Conservation (phyloP, 2,797 vertebrate species). For the Siniperca undulata region DNA sequence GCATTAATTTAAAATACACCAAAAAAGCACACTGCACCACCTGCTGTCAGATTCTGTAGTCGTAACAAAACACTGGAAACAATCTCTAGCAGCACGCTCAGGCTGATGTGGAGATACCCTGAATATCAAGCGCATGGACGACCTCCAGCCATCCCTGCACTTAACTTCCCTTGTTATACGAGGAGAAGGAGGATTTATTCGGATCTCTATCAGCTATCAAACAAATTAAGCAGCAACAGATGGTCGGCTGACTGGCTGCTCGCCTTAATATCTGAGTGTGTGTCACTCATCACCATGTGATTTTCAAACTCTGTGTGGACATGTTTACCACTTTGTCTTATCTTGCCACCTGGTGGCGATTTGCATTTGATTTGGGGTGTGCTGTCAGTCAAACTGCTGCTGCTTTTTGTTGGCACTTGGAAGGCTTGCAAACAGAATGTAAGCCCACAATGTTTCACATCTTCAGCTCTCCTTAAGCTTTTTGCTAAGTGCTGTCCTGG, state of each 20-base stretch:
- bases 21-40: constrained; percentile 11
- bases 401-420: constrained; percentile 37
- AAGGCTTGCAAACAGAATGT: constrained; percentile 40
- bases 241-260: constrained; percentile 28
- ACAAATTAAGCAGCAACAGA: constrained; percentile 48
- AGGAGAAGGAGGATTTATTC: constrained; percentile 47
- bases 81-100: constrained; percentile 12
- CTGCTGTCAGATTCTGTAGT: constrained; percentile 28
- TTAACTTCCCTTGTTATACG: constrained; percentile 19
- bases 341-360: constrained; percentile 26
- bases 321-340: constrained; percentile 50
- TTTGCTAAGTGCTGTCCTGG: constrained; percentile 40
- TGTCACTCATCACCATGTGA: constrained; percentile 33
- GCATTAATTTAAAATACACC: neutral
- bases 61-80: constrained; percentile 24
- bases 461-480: constrained; percentile 37
- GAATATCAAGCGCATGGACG: constrained; percentile 33
- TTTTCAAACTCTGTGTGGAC: constrained; percentile 45
- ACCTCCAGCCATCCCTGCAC: constrained; percentile 47
- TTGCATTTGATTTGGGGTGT: constrained; percentile 42
- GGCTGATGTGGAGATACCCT: constrained; percentile 49
- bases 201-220: constrained; percentile 46
- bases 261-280: constrained; percentile 14
- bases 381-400: constrained; percentile 54
- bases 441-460: constrained; percentile 47